Evolutionary conservation across 2,113 vertebrate genomes (phyloP), one percentile per base, ranked within the genome.

Genomic region (Periophthalmodon schlosseri): DNA sequence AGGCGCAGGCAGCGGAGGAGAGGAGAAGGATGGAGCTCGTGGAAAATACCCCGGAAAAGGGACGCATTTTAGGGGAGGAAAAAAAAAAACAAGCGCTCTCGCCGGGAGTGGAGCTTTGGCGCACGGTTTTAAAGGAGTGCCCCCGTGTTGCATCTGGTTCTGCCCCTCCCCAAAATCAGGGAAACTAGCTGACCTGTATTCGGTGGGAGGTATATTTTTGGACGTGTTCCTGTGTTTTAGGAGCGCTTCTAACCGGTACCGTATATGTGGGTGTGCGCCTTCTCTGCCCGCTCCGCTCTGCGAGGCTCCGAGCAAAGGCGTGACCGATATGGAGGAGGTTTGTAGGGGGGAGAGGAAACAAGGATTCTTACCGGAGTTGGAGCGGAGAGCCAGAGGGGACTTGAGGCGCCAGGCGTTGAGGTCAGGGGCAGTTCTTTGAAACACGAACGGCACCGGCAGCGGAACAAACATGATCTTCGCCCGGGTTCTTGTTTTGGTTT

Each of bases 331-430:
- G 85, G 82, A 87, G 81, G 83, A 83, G 74, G 80, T 76, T n/a
- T 13, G 82, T 58, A 77, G 77, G 74, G 44, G 74, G 9, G 69
- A 46, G 68, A 73, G 70, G 77, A 70, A 77, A 77, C 47, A 34
- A 6, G 56, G 10, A 76, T 73, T 88, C 93, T 95, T 95, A 95
- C 95, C 95, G 91, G 94, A 92, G 93, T 92, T 93, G 87, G 94
- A 94, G 88, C 94, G 94, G 72, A 93, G 93, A 90, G 93, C 91
- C 92, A 94, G 92, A 79, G 95, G 94, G 78, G 94, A 94, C 90
- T 95, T 95, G 90, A 95, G 93, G 85, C 93, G 94, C 95, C 95
- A 95, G 92, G 94, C 93, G 92, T 86, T 93, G 91, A 94, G 91
- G 88, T 95, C 95, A 86, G 94, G 91, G 82, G 93, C 92, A 85